Conservation (phyloP, 2,888 invertebrate species). For the Notodonta ziczac region DNA sequence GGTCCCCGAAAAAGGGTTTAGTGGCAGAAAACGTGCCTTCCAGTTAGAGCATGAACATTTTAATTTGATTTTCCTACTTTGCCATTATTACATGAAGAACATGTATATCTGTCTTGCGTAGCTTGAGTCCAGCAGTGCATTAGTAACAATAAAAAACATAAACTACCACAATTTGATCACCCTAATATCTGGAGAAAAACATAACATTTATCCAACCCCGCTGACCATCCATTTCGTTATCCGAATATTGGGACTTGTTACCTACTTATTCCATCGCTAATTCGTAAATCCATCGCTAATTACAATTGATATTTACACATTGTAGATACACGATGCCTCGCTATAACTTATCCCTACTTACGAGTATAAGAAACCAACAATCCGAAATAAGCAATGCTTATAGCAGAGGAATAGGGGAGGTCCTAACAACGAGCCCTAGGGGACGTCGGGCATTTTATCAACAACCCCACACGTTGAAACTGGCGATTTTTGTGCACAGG, state of each 20-base stretch:
- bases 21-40: too few species aligned
- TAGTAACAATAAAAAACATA: neutral
- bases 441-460: slow-evolving; percentile 70
- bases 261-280: too few species aligned
- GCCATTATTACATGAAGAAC: too few species aligned
- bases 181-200: neutral
- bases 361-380: slow-evolving; percentile 42
- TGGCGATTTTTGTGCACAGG: slow-evolving; percentile 49
- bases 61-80: too few species aligned
- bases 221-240: neutral
- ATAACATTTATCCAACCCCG: neutral
- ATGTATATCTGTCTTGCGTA: too few species aligned
- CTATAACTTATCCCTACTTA: slow-evolving; percentile 38
- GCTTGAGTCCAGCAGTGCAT: too few species aligned
- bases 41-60: too few species aligned
- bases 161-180: slow-evolving; percentile 4
- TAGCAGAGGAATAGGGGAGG: slow-evolving; percentile 44
- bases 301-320: slow-evolving; percentile 69
- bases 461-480: slow-evolving; percentile 56
- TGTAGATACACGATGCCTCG: slow-evolving; percentile 60
- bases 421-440: slow-evolving; percentile 52
- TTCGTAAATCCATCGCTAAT: slow-evolving; percentile 40
- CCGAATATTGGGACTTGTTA: neutral
- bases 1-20: too few species aligned
- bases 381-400: slow-evolving; percentile 65